Conservation (phyloP, 1,140 invertebrate genomes). For the Pseudomyrmex dendroicus region DNA sequence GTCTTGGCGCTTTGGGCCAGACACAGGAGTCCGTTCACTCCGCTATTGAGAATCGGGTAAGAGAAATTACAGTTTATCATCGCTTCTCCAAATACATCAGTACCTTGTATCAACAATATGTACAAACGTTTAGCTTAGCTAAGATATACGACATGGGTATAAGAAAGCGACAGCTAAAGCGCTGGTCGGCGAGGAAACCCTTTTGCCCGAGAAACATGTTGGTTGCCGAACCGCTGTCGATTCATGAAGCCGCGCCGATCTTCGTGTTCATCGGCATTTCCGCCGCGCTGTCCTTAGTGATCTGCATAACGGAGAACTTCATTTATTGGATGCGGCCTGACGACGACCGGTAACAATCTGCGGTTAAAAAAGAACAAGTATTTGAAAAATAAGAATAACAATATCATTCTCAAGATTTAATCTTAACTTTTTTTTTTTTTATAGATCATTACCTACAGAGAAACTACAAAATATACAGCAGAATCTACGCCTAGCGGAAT, state of each 20-base stretch:
- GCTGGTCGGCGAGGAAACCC: constrained; percentile 66
- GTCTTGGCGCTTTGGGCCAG: constrained; percentile 63
- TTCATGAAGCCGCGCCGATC: constrained; percentile 63
- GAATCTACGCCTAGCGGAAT: not conserved
- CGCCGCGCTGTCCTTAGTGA: constrained; percentile 35
- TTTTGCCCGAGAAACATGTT: constrained; percentile 60
- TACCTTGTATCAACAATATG: not conserved
- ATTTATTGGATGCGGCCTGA: not conserved
- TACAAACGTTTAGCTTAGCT: constrained; percentile 45
- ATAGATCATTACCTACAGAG: not conserved
- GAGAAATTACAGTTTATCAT: not conserved
- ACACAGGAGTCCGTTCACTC: constrained; percentile 63
- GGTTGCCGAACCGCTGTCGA: constrained; percentile 65
- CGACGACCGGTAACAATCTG: constrained; percentile 22
- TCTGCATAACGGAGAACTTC: constrained; percentile 64
- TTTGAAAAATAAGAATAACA: not conserved
- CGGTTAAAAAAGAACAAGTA: not conserved
- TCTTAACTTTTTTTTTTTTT: constrained; percentile 38
- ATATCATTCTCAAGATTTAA: not conserved
- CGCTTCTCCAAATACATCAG: too few relatives aligned
- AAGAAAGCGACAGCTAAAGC: constrained; percentile 60
- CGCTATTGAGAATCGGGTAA: constrained; percentile 70
- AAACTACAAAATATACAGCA: too few relatives aligned
- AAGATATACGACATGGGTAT: constrained; percentile 64
- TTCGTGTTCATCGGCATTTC: constrained; percentile 55